Percentiles rank a stretch among this genome's conserved stretches.
phyloP scores from a whole-genome alignment of 2,888 invertebrate species.

The Carcina quercana region DNA sequence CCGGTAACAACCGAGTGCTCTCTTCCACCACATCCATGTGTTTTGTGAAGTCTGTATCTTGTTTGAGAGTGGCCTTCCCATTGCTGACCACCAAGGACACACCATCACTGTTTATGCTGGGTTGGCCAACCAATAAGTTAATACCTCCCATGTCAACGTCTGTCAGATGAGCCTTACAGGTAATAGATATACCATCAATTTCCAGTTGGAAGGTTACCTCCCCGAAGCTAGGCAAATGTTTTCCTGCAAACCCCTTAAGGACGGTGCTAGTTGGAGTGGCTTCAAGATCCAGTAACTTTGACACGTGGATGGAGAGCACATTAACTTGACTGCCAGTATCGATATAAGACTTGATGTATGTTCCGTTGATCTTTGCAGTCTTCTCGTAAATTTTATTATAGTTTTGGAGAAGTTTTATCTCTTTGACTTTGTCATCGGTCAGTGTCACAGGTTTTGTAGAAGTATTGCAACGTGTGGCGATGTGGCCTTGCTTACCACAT shows the following conservation, averaged over 20 bases:
- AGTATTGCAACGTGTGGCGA: slow-evolving; percentile 11
- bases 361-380: slow-evolving; percentile 8
- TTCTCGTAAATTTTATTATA: slow-evolving; percentile 15
- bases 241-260: slow-evolving; percentile 16
- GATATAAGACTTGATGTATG: slow-evolving; percentile 12
- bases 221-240: slow-evolving; percentile 6
- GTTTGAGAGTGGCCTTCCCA: slow-evolving; percentile 7
- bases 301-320: slow-evolving; percentile 4
- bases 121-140: slow-evolving; percentile 19
- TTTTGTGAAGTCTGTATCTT: background rate
- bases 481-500: slow-evolving; percentile 17
- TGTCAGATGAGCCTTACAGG: slow-evolving; percentile 11
- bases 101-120: slow-evolving; percentile 16
- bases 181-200: slow-evolving; percentile 11
- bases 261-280: slow-evolving; percentile 3
- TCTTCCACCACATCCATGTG: slow-evolving; percentile 9
- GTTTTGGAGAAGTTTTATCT: slow-evolving; percentile 15
- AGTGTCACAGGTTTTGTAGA: background rate
- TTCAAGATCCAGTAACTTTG: background rate
- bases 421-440: slow-evolving; percentile 5
- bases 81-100: slow-evolving; percentile 12
- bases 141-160: slow-evolving; percentile 15
- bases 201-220: slow-evolving; percentile 17
- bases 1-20: no score
- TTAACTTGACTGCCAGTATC: slow-evolving; percentile 17